These are phyloP conservation scores for Natrix natrix DNA, from an alignment of 2,797 vertebrate genomes.

Conservation along the genomic window DNA sequence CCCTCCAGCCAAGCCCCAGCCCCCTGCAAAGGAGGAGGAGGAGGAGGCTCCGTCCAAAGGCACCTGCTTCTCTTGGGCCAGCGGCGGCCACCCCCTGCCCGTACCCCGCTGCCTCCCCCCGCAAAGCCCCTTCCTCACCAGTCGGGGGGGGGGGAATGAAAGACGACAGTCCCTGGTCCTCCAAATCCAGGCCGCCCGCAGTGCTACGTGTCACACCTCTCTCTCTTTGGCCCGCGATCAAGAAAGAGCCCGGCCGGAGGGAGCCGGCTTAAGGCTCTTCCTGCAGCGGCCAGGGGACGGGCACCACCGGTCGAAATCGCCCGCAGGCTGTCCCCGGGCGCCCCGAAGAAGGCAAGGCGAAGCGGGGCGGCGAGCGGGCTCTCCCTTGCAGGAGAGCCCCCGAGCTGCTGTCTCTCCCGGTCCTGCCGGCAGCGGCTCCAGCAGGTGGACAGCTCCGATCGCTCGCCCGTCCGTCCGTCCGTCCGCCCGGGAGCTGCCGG, in stretches of 20 bases:
- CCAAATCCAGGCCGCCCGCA: background rate
- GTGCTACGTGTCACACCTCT: background rate
- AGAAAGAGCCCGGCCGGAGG: background rate
- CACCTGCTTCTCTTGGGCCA: background rate
- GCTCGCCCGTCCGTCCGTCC: no score
- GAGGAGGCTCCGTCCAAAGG: background rate
- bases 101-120: accelerated
- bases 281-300: background rate
- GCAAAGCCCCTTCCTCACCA: background rate
- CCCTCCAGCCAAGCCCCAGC: background rate
- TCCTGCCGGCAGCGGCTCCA: background rate
- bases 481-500: background rate
- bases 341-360: no score
- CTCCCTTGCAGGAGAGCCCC: no score
- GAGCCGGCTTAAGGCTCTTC: no score
- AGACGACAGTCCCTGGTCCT: no score
- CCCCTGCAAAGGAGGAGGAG: background rate
- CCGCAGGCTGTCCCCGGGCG: no score
- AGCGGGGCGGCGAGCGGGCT: background rate
- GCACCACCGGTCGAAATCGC: no score
- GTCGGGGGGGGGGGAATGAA: background rate
- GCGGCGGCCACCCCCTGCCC: background rate
- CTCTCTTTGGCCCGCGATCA: background rate
- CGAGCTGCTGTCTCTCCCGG: background rate
- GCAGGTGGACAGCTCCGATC: background rate